A percentile compares a stretch with the other conserved stretches of the same genome.
Evolutionary conservation across 2,113 vertebrate genomes (phyloP).

Genomic region (Archilochus colubris): DNA sequence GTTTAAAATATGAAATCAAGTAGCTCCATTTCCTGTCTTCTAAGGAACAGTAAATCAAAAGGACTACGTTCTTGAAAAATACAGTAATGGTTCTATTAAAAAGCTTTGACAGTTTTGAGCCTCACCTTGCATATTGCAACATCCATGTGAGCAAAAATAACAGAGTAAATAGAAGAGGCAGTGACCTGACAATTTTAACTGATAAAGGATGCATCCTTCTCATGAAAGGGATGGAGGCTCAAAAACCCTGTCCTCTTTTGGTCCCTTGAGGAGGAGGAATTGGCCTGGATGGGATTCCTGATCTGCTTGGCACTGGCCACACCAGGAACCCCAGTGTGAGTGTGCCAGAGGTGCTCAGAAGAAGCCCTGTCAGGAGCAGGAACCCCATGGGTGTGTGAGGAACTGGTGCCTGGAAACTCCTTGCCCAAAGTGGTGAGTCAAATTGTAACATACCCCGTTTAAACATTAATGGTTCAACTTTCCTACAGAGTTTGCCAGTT

Average conservation of each 20-base stretch:
- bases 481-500: conserved; percentile 52
- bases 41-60: conserved; percentile 69
- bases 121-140: conserved; percentile 66
- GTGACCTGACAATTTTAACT: background rate
- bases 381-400: background rate
- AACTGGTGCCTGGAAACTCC: background rate
- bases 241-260: accelerated
- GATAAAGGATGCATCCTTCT: background rate
- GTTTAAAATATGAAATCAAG: conserved; percentile 73
- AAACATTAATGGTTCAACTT: conserved; percentile 30
- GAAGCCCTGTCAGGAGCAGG: background rate
- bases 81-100: conserved; percentile 62
- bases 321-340: background rate
- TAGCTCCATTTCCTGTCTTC: conserved; percentile 75
- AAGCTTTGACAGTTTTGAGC: conserved; percentile 61
- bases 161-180: background rate
- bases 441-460: background rate
- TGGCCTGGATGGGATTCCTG: background rate
- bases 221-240: background rate
- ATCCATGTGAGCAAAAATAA: background rate
- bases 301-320: background rate
- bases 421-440: background rate
- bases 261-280: background rate
- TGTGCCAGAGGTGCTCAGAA: background rate
- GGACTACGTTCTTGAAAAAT: conserved; percentile 36